Conservation (phyloP, 2,113 vertebrate species). For the Daboia siamensis region DNA sequence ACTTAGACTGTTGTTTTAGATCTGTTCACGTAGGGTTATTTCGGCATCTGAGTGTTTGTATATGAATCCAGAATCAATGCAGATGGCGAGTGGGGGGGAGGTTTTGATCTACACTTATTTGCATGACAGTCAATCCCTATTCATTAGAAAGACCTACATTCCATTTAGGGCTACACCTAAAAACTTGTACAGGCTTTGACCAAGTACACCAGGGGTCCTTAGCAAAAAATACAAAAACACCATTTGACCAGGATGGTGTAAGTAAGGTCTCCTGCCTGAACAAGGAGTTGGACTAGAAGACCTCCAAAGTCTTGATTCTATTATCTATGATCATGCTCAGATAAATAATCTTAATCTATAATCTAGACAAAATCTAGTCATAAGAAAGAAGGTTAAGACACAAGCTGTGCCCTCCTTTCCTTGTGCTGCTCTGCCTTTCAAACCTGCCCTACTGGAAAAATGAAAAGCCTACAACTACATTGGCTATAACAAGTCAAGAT, state of each 20-base stretch:
- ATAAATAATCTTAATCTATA: not conserved
- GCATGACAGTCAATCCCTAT: not conserved
- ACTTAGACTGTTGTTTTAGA: not conserved
- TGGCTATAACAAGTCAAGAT: not conserved
- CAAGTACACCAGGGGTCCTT: not conserved
- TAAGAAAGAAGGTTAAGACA: not conserved
- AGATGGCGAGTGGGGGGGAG: not conserved
- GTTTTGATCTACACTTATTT: not conserved
- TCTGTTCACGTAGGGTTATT: not conserved
- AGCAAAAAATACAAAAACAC: not conserved
- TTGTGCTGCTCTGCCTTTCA: not conserved
- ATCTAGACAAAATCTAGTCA: not conserved
- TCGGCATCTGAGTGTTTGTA: not conserved
- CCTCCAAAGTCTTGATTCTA: too few relatives aligned
- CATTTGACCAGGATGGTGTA: too few relatives aligned
- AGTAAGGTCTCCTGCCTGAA: too few relatives aligned
- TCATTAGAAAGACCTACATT: not conserved
- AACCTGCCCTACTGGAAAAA: not conserved
- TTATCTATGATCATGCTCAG: not conserved
- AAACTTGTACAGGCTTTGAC: not conserved
- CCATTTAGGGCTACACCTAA: not conserved
- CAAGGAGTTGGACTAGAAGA: too few relatives aligned
- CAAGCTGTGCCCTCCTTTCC: not conserved
- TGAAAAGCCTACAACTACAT: not conserved
- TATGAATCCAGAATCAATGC: not conserved